Percentiles rank a stretch among this genome's conserved stretches.
These are phyloP conservation scores for Athene cunicularia DNA, from an alignment of 2,113 vertebrate species.

Conservation along the genomic window DNA sequence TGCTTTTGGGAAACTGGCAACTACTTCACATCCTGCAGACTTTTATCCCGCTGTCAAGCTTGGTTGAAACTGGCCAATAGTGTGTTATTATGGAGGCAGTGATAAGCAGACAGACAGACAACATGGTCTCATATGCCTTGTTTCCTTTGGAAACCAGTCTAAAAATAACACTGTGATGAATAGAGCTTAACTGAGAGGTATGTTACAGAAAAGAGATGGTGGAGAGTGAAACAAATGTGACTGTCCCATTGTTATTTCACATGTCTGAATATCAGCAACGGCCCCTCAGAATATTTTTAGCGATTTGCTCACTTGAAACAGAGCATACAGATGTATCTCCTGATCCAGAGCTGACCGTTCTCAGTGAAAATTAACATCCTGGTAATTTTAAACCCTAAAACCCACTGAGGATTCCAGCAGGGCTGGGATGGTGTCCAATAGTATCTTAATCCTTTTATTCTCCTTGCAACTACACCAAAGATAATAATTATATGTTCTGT, in stretches of 20 bases:
- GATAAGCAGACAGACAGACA: constrained; percentile 15
- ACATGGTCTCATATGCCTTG: accelerated
- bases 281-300: neutral
- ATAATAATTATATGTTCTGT: neutral
- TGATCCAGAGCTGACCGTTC: neutral
- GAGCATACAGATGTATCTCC: neutral
- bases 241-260: neutral
- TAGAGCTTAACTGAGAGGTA: neutral
- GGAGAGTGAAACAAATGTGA: neutral
- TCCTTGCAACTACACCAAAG: neutral
- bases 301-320: neutral
- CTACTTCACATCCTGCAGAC: neutral
- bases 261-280: neutral
- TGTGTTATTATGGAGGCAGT: neutral
- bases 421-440: neutral
- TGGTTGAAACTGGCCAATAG: neutral
- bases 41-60: neutral
- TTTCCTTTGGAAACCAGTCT: constrained; percentile 32
- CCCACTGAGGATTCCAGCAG: neutral
- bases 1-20: neutral
- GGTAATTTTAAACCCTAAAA: constrained; percentile 25
- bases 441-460: neutral
- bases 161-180: constrained; percentile 1
- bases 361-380: constrained; percentile 7
- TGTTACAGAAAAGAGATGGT: neutral